A percentile compares a stretch with the other conserved stretches of the same genome.
These are phyloP conservation scores for Hydraecia micacea DNA, from an alignment of 2,888 invertebrate species.

Conservation along the genomic window DNA sequence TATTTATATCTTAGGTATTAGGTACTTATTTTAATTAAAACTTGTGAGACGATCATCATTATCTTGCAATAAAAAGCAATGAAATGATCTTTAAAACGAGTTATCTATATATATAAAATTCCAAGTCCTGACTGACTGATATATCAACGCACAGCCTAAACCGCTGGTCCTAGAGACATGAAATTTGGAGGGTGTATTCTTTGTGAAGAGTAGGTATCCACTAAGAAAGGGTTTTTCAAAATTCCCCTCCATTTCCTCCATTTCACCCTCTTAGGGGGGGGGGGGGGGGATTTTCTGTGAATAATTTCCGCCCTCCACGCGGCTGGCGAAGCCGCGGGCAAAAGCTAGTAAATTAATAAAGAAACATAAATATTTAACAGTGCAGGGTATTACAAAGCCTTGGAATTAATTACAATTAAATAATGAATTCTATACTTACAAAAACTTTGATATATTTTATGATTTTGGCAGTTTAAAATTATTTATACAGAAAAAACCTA, in stretches of 20 bases:
- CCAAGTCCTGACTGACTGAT: no score
- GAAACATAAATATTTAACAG: neutral
- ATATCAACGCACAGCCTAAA: no score
- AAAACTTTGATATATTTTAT: neutral
- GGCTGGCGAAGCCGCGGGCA: no score
- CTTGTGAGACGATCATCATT: neutral
- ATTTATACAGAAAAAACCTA: neutral
- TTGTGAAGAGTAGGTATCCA: no score
- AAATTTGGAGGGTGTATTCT: no score
- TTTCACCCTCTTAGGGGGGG: no score
- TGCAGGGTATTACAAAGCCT: neutral
- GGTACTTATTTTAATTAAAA: constrained; percentile 13
- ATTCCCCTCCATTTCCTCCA: no score
- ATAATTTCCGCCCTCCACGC: no score
- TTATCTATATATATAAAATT: neutral
- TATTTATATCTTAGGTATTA: neutral
- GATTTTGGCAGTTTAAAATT: neutral
- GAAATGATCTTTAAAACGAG: neutral
- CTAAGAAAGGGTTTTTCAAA: no score
- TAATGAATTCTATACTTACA: neutral
- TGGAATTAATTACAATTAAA: neutral
- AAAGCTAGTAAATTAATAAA: neutral
- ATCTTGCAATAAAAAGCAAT: neutral
- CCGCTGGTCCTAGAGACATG: no score
- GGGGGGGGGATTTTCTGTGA: no score